Conservation (phyloP, 2,888 invertebrate species). For the Strigamia crassipes region DNA sequence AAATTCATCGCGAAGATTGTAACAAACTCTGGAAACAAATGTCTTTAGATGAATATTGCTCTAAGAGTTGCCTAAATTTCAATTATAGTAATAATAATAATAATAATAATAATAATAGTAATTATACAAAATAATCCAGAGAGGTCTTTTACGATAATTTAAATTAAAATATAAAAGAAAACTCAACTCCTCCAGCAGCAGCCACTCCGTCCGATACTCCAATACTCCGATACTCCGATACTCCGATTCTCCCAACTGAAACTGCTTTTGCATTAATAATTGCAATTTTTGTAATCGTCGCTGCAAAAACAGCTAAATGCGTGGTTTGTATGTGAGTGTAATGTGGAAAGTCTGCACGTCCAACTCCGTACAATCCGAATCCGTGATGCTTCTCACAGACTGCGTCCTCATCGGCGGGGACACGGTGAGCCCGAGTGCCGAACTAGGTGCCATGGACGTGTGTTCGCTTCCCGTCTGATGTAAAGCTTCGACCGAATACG, state of each 20-base stretch:
- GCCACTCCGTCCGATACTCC: background rate
- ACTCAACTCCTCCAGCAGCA: background rate
- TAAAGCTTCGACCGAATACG: constrained; percentile 49
- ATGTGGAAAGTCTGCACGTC: constrained; percentile 63
- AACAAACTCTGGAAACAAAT: background rate
- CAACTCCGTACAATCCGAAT: constrained; percentile 63
- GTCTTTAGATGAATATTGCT: constrained; percentile 18
- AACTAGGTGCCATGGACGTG: constrained; percentile 47
- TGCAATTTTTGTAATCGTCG: background rate
- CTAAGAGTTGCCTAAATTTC: background rate
- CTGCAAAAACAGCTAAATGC: constrained; percentile 58
- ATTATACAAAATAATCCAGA: background rate
- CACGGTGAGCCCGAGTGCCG: constrained; percentile 48
- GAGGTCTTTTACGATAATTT: background rate
- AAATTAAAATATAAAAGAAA: background rate
- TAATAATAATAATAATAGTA: too few species aligned
- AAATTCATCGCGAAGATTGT: background rate
- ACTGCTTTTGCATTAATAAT: background rate
- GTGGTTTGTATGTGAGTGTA: constrained; percentile 63
- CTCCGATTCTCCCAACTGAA: background rate
- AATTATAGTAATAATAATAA: background rate
- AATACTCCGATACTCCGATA: too few species aligned
- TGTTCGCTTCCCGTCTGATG: constrained; percentile 2
- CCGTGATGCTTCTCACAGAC: constrained; percentile 52
- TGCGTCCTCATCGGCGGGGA: constrained; percentile 49